Base-by-base conservation (phyloP, 2,113 vertebrate species). In the Microcebus jonahi region DNA sequence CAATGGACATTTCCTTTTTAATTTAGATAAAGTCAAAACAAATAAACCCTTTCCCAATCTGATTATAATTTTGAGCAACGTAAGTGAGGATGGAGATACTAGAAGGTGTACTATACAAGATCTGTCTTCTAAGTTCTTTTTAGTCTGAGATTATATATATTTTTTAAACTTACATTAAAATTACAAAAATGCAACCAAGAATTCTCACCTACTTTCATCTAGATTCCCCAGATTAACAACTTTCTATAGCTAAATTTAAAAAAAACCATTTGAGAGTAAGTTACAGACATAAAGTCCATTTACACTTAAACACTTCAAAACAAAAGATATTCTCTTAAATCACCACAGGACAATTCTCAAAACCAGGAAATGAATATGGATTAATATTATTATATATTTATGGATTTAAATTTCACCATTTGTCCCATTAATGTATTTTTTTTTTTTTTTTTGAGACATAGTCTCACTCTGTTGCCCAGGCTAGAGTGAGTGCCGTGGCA, bases 41-140 rank as follows among this genome's bases (percentile, higher is more conserved):
- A 67, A 70, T 12, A 61, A 80, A 36, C 8, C 68, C 27, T 94
- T 79, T 81, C 67, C 57, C 18, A 86, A 15, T 53, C 42, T 68
- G 34, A 50, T 71, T 92, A 76, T 68, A 89, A 81, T 94, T 86
- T 89, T 61, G 42, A 88, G 73, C 29, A 61, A n/a, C 18, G 15
- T 82, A 76, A n/a, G 57, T 83, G 71, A 68, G 39, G 29, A 1
- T 57, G 5, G 57, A 93, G 29, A 13, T 88, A 45, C 18, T 67
- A 55, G 76, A 65, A 88, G 21, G 29, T 65, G 11, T 80, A 42
- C 61, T 95, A 2, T 70, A 50, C 53, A 53, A 81, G 15, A 70
- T 50, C 6, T 76, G 21, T 73, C 65, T 94, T 94, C 65, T 81
- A 86, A 94, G 31, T 81, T 89, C 25, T 61, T 61, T 89, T 79